phyloP scores from a whole-genome alignment of 2,797 vertebrate species.

The Chaenodraco wilsoni region DNA sequence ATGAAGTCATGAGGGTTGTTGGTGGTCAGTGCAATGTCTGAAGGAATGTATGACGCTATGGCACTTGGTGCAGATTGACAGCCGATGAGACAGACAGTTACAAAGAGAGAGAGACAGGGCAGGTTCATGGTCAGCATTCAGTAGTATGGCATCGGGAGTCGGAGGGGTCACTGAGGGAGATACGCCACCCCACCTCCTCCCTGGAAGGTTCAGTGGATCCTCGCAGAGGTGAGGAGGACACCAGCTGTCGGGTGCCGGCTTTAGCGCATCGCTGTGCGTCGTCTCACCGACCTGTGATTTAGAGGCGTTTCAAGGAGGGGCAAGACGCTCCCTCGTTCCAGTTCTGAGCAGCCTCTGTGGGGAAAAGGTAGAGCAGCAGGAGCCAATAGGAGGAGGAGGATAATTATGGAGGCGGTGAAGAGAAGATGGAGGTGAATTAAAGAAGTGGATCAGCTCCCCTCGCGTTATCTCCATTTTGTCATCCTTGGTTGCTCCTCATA shows the following conservation, averaged over 20 bases:
- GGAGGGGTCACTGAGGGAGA: slow-evolving; percentile 30
- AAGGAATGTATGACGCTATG: slow-evolving; percentile 85
- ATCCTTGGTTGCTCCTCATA: slow-evolving; percentile 60
- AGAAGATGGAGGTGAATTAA: slow-evolving; percentile 36
- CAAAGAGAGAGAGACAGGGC: slow-evolving; percentile 61
- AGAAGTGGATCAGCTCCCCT: slow-evolving; percentile 59
- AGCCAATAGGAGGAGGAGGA: slow-evolving; percentile 37
- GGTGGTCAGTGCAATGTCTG: slow-evolving; percentile 78
- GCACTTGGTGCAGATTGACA: slow-evolving; percentile 85
- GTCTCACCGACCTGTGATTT: slow-evolving; percentile 39
- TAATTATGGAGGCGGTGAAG: slow-evolving; percentile 35
- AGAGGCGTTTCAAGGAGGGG: slow-evolving; percentile 63
- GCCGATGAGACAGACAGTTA: slow-evolving; percentile 66
- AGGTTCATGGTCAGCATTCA: slow-evolving; percentile 83
- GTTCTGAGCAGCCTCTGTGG: slow-evolving; percentile 59
- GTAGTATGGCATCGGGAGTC: slow-evolving; percentile 84
- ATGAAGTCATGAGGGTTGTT: slow-evolving; percentile 59
- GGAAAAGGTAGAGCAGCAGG: slow-evolving; percentile 38
- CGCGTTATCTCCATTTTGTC: slow-evolving; percentile 35
- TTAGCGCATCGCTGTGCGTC: slow-evolving; percentile 34
- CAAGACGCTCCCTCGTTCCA: slow-evolving; percentile 78
- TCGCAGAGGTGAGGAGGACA: slow-evolving; percentile 61
- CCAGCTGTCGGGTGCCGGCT: slow-evolving; percentile 50
- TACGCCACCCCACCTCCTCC: slow-evolving; percentile 42
- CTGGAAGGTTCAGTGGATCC: slow-evolving; percentile 71